Evolutionary conservation across 2,797 vertebrate species (phyloP), one percentile per base, ranked within the genome.

Genomic region (Lepus townsendii): DNA sequence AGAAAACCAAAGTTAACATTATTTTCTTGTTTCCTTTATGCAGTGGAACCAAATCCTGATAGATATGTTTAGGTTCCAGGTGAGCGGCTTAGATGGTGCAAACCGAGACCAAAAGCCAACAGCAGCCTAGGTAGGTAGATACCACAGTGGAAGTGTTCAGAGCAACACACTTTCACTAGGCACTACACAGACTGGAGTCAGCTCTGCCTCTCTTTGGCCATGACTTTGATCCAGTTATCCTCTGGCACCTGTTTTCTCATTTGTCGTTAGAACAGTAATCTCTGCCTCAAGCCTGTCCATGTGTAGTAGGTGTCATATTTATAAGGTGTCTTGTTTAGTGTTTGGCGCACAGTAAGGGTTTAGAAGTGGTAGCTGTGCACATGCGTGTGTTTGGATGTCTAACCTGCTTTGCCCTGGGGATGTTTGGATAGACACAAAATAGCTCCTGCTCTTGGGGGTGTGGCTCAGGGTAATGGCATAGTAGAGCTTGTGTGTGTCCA

Each of bases 1-100:
- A 87, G 62, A 50, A 94, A 84, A 84, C 65, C 57, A 76, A 94
- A 84, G n/a, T 19, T n/a, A 22, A 62, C n/a, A 2, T 73, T 90
- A 72, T 50, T 86, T 62, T 68, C 42, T 62, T 72, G 22, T 83
- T 86, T 88, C 19, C 24, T 82, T 77, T 89, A 32, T 66, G 50
- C 38, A 50, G 52, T 52, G 72, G 63, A 92, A 60, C 54, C 50
- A 26, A 32, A 83, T 54, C 35, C 19, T 76, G 8, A 72, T 30
- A 60, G 50, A 32, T 42, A 52, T 9, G 8, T 47, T 0, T 9
- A 52, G 78, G 6, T 83, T 68, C 47, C 47, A 62, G 6, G 62
- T 10, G 35, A 72, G 5, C 38, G 17, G 32, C 50, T 63, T 77
- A 85, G 24, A 54, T 42, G n/a, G 17, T 42, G 14, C 68, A 60